phyloP scores from a whole-genome alignment of 2,113 vertebrate genomes.

The Pelusios castaneus region DNA sequence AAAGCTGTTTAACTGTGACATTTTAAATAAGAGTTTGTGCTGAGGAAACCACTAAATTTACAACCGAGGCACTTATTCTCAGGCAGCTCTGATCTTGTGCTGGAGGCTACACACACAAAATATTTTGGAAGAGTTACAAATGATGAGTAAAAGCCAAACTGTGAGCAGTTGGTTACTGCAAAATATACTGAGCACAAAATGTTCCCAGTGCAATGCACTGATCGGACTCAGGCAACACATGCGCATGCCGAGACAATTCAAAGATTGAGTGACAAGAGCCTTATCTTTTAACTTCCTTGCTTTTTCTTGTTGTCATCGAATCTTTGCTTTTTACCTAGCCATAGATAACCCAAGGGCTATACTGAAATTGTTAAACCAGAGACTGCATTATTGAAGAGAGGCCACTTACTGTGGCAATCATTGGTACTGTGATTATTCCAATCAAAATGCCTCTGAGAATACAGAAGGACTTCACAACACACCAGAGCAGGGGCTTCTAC shows the following conservation, averaged over 20 bases:
- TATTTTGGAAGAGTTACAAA: background rate
- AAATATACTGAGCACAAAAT: background rate
- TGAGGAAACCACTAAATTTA: conserved; percentile 44
- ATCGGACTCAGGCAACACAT: background rate
- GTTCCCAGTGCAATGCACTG: background rate
- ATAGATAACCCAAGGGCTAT: background rate
- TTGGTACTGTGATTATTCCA: background rate
- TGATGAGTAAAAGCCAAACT: background rate
- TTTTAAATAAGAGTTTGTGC: conserved; percentile 23
- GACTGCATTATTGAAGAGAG: background rate
- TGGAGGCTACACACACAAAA: background rate
- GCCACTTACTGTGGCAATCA: background rate
- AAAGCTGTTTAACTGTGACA: conserved; percentile 26
- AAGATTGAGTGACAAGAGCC: background rate
- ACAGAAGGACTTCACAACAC: background rate
- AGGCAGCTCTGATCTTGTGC: background rate
- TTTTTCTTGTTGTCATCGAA: rapidly evolving
- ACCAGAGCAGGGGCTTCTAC: background rate
- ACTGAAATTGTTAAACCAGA: background rate
- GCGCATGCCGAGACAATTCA: rapidly evolving
- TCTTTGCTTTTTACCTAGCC: background rate
- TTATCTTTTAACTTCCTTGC: background rate
- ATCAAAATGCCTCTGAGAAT: rapidly evolving
- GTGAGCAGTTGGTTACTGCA: background rate
- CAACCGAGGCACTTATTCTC: conserved; percentile 39